Evolutionary conservation across 2,797 vertebrate species (phyloP), one percentile per base, ranked within the genome.

Genomic region (Bryconaethiops microstoma): DNA sequence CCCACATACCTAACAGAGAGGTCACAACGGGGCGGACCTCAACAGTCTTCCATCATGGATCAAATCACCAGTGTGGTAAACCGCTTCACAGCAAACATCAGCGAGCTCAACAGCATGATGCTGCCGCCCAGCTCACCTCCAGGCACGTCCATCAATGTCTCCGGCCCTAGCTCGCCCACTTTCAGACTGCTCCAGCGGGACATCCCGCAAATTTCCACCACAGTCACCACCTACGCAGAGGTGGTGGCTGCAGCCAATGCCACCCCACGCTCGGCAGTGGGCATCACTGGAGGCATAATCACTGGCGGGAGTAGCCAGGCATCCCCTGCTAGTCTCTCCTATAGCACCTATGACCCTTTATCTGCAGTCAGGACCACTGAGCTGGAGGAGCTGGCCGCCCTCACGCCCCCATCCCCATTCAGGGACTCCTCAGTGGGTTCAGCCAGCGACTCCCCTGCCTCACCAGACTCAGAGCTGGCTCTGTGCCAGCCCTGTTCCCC

Each of bases 41-140:
- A 95, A 50, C 97, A 96, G 92, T 95, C 96, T 13, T 95, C 95
- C 62, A 95, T 99, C 84, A 96, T 99, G 97, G 98, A 99, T 90
- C 98, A 99, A 88, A 99, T 99, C 91, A 99, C 97, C 90, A 96
- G 95, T 0, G 97, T 99, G 86, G 97, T 99, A 62, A 98, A 95
- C 70, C 96, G 97, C 17, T 99, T 99, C 92, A 98, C 97, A 0
- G 96, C 98, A 88, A 99, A 99, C 88, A 99, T 99, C 91, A 98
- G 94, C 0, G 97, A 99, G 91, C 95, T 99, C 83, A 99, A 99
- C 93, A 95, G 93, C 89, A 98, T 99, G 97, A 99, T 99, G 97
- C 93, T 98, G 86, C 95, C 97, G 1, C 92, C 95, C 0, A 92
- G 88, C 16, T 88, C 94, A 71, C 91, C 54, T 88, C 89, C 50